Conservation (phyloP, 2,797 vertebrate genomes). For the Crocodylus rhombifer region DNA sequence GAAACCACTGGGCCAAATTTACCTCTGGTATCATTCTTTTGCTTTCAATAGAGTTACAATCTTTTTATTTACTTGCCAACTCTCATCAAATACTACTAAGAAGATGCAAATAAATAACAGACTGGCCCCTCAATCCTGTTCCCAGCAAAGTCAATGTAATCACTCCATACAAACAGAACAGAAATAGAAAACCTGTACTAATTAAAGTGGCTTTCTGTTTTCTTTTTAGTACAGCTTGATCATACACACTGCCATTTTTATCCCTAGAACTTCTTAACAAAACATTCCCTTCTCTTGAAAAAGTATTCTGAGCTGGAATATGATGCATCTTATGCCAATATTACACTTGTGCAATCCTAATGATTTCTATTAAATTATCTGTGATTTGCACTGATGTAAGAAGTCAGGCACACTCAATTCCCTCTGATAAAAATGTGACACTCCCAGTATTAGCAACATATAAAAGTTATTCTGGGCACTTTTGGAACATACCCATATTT, state of each 20-base stretch:
- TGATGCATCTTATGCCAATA: background rate
- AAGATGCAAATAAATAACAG: background rate
- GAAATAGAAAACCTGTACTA: background rate
- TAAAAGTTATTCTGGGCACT: background rate
- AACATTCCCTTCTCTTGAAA: background rate
- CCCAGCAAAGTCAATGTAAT: background rate
- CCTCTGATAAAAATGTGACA: background rate
- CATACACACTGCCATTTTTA: background rate
- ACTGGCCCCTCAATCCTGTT: background rate
- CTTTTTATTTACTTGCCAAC: background rate
- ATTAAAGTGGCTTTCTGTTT: background rate
- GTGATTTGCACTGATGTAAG: background rate
- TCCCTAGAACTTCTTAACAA: background rate
- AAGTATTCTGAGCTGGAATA: background rate
- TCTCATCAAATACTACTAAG: background rate
- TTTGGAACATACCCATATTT: background rate
- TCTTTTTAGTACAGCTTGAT: background rate
- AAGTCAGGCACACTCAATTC: background rate
- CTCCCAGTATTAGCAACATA: background rate
- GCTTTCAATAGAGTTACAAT: constrained; percentile 7
- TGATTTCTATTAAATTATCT: background rate
- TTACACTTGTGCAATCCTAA: background rate
- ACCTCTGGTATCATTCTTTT: constrained; percentile 18
- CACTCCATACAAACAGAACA: background rate
- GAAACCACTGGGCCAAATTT: background rate